Base-by-base conservation (phyloP, 2,113 vertebrate species). In the Odocoileus virginianus region DNA sequence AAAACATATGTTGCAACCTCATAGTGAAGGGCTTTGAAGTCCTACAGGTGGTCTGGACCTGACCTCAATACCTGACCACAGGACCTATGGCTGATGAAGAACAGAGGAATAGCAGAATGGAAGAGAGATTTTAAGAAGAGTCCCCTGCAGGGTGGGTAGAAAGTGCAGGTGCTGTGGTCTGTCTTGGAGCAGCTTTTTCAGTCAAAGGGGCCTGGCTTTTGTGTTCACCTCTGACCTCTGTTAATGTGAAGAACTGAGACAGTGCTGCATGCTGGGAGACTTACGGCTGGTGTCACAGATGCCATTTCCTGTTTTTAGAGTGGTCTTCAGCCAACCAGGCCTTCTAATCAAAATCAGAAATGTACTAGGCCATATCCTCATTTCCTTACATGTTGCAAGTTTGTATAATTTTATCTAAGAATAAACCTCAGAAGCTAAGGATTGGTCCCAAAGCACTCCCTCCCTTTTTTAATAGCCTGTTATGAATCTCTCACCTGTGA, bases 401-500 rank as follows among this genome's bases (percentile, higher is more conserved):
- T 21, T 86, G 28, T 64, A 7, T 93, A 76, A 86, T 52, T 91
- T 36, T 91, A 36, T 94, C 95, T n/a, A 90, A 95, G 74, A 95
- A 76, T 96, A 94, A 93, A 55, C 15, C 47, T 92, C 79, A 87
- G 52, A 92, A 79, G 45, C 16, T 94, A 74, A 84, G 33, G 45
- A 74, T 54, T 71, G 25, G 43, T 58, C 85, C 45, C 36, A 85
- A 94, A 79, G 27, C 79, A 71, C 57, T 45, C 11, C 11, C 8
- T 36, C n/a, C 45, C 15, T 33, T 28, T 45, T 40, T 71, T 84
- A 78, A 76, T 47, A 88, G 15, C 19, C 25, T 8, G 21, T 94
- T 91, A 84, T 88, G 52, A 91, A 84, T 87, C 89, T 95, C 54
- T 92, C 79, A 78, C 79, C 50, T 81, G 60, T 90, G 94, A n/a